Percentiles rank a stretch among this genome's conserved stretches.
These are phyloP conservation scores for Canis aureus DNA, from an alignment of 2,113 vertebrate genomes.

Conservation along the genomic window DNA sequence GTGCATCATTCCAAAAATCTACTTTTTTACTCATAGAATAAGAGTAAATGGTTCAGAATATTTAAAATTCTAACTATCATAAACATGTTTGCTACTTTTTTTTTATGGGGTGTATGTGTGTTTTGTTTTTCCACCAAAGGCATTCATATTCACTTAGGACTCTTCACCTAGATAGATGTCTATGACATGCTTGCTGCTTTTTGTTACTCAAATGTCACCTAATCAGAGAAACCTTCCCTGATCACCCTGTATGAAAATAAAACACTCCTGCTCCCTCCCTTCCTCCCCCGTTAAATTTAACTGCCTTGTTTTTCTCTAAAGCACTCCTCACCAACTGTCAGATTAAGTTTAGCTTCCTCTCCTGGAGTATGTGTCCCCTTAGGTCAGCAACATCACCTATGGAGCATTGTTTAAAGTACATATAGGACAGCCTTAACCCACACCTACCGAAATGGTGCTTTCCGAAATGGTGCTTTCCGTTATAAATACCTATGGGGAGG, in stretches of 20 bases:
- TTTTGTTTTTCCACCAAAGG: background rate
- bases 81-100: background rate
- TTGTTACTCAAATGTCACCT: background rate
- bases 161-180: background rate
- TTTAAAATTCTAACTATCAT: background rate
- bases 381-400: background rate
- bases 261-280: background rate
- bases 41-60: background rate
- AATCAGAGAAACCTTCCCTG: conserved; percentile 18
- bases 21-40: background rate
- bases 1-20: background rate
- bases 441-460: background rate
- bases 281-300: background rate
- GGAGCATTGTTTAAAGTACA: background rate
- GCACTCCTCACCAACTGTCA: background rate
- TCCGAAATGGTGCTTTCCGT: background rate
- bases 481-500: background rate
- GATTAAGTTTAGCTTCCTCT: background rate
- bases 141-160: background rate
- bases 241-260: background rate
- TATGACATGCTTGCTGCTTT: background rate
- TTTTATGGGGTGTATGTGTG: background rate
- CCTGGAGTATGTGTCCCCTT: background rate
- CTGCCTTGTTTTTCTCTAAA: background rate
- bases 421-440: background rate